Conservation (phyloP, 2,888 invertebrate genomes). For the Acronicta alni region DNA sequence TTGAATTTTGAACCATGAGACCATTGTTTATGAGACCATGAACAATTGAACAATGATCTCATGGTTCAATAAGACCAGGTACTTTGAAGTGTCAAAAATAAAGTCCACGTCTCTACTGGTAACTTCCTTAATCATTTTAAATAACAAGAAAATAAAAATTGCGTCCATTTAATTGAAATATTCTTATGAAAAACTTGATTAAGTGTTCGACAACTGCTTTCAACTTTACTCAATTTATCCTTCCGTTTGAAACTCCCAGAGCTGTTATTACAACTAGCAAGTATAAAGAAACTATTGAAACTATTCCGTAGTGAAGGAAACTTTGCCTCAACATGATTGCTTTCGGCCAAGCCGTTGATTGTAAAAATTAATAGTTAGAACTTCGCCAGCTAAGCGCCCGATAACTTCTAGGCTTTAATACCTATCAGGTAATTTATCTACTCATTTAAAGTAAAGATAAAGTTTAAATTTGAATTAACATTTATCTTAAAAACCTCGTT, state of each 20-base stretch:
- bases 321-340: slow-evolving; percentile 53
- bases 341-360: slow-evolving; percentile 44
- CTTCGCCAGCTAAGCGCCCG: slow-evolving; percentile 16
- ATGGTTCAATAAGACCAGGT: too few species aligned
- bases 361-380: slow-evolving; percentile 53
- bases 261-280: slow-evolving; percentile 57
- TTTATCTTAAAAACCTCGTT: too few species aligned
- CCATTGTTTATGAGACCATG: too few species aligned
- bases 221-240: slow-evolving; percentile 50
- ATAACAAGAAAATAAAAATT: too few species aligned
- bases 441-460: too few species aligned
- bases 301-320: slow-evolving; percentile 36
- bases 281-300: slow-evolving; percentile 53
- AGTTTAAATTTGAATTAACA: too few species aligned
- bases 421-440: slow-evolving; percentile 13
- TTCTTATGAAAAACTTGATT: slow-evolving; percentile 23
- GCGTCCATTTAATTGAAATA: slow-evolving; percentile 25
- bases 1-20: too few species aligned
- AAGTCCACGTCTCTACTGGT: too few species aligned
- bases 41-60: too few species aligned
- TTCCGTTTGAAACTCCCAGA: slow-evolving; percentile 36
- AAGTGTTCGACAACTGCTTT: slow-evolving; percentile 35
- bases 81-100: too few species aligned
- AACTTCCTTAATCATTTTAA: too few species aligned
- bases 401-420: slow-evolving; percentile 12